Percentiles rank a stretch among this genome's conserved stretches.
These are phyloP conservation scores for Brassicogethes aeneus DNA, from an alignment of 2,888 invertebrate species.

Conservation along the genomic window DNA sequence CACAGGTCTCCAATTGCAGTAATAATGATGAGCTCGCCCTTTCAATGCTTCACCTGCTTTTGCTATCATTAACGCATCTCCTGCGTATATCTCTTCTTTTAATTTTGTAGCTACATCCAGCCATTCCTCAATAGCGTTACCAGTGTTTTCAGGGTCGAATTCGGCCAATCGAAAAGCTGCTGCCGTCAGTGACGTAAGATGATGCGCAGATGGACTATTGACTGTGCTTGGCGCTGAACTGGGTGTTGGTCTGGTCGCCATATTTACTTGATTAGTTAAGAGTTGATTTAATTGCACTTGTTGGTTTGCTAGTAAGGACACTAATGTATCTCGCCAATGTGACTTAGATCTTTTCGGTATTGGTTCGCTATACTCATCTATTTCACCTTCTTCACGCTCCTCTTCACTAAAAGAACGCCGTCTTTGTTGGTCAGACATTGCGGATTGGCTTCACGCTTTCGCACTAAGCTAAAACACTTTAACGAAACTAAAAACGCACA, in stretches of 20 bases:
- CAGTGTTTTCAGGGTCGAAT: no score
- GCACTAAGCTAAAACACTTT: not conserved
- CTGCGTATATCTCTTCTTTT: no score
- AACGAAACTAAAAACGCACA: not conserved
- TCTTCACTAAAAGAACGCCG: not conserved
- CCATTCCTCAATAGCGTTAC: no score
- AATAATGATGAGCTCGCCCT: constrained; percentile 15
- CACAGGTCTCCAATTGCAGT: constrained; percentile 16
- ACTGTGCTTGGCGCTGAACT: no score
- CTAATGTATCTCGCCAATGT: constrained; percentile 9
- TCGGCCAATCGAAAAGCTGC: no score
- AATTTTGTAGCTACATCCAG: no score
- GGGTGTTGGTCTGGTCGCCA: not conserved
- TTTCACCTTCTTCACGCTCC: not conserved
- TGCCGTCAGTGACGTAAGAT: no score
- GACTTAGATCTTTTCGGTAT: not conserved
- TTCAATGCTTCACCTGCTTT: constrained; percentile 18
- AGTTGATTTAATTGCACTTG: constrained; percentile 7
- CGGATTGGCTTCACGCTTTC: no score
- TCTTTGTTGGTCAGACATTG: not conserved
- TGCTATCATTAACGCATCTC: constrained; percentile 15
- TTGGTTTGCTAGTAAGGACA: constrained; percentile 7
- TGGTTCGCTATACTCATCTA: no score
- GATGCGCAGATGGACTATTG: no score
- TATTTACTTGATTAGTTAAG: constrained; percentile 6